phyloP scores from a whole-genome alignment of 2,113 vertebrate species.

The Dunckerocampus dactyliophorus region DNA sequence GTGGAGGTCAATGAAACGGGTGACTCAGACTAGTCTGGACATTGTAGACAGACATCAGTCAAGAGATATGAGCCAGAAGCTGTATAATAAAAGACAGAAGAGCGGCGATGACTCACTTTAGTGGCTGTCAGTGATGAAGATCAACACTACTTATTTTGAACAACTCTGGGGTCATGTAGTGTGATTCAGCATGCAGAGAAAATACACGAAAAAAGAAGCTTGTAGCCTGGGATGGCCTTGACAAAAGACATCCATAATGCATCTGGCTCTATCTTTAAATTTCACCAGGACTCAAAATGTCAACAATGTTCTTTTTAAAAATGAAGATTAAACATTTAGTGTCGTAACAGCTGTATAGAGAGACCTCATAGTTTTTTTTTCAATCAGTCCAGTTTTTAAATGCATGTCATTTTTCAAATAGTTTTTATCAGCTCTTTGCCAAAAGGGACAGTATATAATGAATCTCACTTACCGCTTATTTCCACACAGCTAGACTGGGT shows the following conservation, averaged over 20 bases:
- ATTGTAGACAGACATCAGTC: slow-evolving; percentile 15
- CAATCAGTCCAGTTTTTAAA: too few species aligned
- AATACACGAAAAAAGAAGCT: neutral
- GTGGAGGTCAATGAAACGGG: slow-evolving; percentile 9
- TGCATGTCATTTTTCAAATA: too few species aligned
- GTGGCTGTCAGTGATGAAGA: neutral
- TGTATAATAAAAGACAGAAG: slow-evolving; percentile 8
- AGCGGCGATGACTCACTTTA: neutral
- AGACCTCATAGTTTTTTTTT: too few species aligned
- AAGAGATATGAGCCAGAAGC: slow-evolving; percentile 20
- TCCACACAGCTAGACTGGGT: too few species aligned
- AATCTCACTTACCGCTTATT: too few species aligned
- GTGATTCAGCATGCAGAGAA: neutral
- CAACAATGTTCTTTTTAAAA: neutral
- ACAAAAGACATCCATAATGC: neutral
- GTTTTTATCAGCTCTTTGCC: too few species aligned
- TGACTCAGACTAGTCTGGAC: slow-evolving; percentile 9
- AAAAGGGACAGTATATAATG: too few species aligned
- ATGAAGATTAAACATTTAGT: neutral
- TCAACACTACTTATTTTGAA: neutral
- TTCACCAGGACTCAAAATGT: neutral
- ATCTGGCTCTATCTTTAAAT: neutral
- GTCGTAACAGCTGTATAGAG: neutral
- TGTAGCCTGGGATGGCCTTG: neutral
- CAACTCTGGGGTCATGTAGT: neutral